Evolutionary conservation across 2,888 invertebrate genomes (phyloP), one percentile per base, ranked within the genome.

Genomic region (Calameuta filiformis): DNA sequence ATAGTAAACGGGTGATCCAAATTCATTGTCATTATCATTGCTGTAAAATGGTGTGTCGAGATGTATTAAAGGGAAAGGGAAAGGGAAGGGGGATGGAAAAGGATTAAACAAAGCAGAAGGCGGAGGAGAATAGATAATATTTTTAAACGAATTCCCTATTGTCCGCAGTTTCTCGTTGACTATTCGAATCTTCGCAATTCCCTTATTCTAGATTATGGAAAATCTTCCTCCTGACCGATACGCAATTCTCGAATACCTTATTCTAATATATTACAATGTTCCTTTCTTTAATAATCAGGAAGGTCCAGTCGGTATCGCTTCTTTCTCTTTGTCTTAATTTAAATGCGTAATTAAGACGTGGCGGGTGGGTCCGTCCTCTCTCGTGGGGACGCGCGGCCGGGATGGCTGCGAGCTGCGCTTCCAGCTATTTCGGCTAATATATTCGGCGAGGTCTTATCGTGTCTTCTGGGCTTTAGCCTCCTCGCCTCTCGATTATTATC

Each of bases 181-280:
- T 56, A 56, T 56, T 56, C 71, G 71, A 34, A 34, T 33, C 33
- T 33, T 33, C 15, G 71, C 71, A 71, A 30, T 30, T 71, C 23
- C 71, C 31, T 71, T 71, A 71, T 71, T 30, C 12, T 75, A 68
- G 78, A 80, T 79, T 71, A 76, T 78, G 78, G 73, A 80, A 80
- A 80, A 75, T 78, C 75, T 75, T 37, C 73, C 35, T 68, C 73
- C 68, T 56, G 68, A 75, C 68, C 71, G 71, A n/a, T 77, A 73
- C 76, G 68, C 40, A 23, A 56, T 23, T 56, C 40, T 9, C 40
- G 23, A 73, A 74, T 73, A 73, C 56, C 78, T 76, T 81, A 87
- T 79, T 80, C 85, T 87, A 88, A 79, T 86, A 87, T 87, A 82
- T 88, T 88, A 87, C 88, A 88, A 83, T 85, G 82, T 81, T 85